Percentiles rank a stretch among this genome's conserved stretches.
Evolutionary conservation across 2,113 vertebrate species (phyloP).

Genomic region (Pandion haliaetus): DNA sequence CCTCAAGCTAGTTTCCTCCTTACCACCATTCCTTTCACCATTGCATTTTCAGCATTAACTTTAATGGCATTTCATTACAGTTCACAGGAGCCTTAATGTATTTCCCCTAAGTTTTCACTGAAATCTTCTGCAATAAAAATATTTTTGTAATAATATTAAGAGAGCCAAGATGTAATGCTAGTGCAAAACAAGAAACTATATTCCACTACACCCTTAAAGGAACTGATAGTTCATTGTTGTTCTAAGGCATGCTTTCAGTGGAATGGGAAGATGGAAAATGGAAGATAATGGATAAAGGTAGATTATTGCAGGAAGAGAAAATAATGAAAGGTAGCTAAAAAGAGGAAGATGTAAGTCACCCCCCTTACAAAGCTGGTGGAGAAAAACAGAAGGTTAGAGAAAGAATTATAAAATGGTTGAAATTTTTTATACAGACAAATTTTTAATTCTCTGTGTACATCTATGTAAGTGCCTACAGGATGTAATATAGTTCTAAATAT

Average conservation of each 20-base stretch:
- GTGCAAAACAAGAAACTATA: neutral
- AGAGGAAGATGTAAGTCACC: accelerated
- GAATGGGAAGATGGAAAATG: neutral
- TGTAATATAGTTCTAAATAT: neutral
- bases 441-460: neutral
- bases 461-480: neutral
- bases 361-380: neutral
- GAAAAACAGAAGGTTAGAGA: neutral
- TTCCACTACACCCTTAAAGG: neutral
- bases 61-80: neutral
- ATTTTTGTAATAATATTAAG: neutral
- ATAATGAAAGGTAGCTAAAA: neutral
- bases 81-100: neutral
- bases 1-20: neutral
- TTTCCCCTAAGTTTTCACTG: neutral
- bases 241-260: neutral
- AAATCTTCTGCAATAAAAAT: neutral
- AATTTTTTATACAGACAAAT: neutral
- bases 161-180: neutral
- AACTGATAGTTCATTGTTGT: neutral
- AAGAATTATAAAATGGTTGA: neutral
- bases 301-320: neutral
- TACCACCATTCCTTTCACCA: neutral
- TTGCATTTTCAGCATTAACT: neutral
- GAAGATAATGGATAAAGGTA: neutral